Percentiles rank a stretch among this genome's conserved stretches.
These are phyloP conservation scores for Aphrophora alni DNA, from an alignment of 2,888 invertebrate genomes.

Conservation along the genomic window DNA sequence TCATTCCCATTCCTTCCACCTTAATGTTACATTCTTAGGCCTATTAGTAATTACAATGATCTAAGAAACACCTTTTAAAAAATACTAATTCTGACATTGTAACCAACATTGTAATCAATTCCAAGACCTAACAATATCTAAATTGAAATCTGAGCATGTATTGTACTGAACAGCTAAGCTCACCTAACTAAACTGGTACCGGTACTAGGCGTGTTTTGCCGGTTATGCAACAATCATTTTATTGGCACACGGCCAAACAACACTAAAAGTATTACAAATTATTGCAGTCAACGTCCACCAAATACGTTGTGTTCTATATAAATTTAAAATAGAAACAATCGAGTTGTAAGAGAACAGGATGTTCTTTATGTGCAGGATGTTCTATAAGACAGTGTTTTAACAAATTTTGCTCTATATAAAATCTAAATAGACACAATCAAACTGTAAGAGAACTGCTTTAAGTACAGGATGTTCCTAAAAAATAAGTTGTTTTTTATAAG, in stretches of 20 bases:
- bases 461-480: too few species aligned
- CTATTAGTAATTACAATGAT: too few species aligned
- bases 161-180: not conserved
- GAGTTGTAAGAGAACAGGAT: not conserved
- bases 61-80: not conserved
- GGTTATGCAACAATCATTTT: not conserved
- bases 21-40: too few species aligned
- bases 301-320: not conserved
- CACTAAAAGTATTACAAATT: not conserved
- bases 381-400: too few species aligned
- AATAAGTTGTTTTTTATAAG: too few species aligned
- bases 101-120: not conserved
- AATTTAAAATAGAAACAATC: not conserved
- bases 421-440: too few species aligned
- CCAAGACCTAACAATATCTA: not conserved
- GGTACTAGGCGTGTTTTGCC: slow-evolving; percentile 6
- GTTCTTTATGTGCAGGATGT: too few species aligned
- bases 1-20: too few species aligned
- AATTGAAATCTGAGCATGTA: not conserved
- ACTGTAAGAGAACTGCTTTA: too few species aligned
- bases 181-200: not conserved
- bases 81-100: not conserved
- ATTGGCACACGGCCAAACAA: not conserved
- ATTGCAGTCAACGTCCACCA: not conserved
- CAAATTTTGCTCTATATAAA: too few species aligned